Conservation (phyloP, 2,888 invertebrate species). For the Melipona beecheii region DNA sequence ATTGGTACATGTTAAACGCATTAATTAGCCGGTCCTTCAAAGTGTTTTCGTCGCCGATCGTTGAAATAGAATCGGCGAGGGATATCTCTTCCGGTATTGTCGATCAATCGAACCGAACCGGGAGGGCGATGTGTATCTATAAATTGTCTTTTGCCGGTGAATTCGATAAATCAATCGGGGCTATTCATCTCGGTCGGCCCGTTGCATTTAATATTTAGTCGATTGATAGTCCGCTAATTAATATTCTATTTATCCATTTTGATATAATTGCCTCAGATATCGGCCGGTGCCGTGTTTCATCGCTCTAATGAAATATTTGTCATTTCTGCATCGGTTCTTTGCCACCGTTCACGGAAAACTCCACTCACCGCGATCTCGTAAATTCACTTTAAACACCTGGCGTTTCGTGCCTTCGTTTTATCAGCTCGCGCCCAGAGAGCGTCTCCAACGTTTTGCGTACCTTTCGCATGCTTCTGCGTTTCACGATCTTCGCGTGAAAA, state of each 20-base stretch:
- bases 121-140: not conserved
- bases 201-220: slow-evolving; percentile 66
- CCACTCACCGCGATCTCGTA: not conserved
- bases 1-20: slow-evolving; percentile 24
- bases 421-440: no score
- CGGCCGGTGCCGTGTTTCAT: slow-evolving; percentile 46
- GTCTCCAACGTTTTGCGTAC: not conserved
- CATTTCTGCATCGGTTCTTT: slow-evolving; percentile 23
- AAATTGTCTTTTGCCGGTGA: slow-evolving; percentile 35
- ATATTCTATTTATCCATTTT: slow-evolving; percentile 71
- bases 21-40: slow-evolving; percentile 65
- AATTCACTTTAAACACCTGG: slow-evolving; percentile 5
- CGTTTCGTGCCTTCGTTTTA: not conserved
- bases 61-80: slow-evolving; percentile 36
- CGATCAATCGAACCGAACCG: not conserved
- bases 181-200: slow-evolving; percentile 49
- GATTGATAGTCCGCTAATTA: slow-evolving; percentile 69
- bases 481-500: not conserved
- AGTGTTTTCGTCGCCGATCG: slow-evolving; percentile 44
- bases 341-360: slow-evolving; percentile 9
- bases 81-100: slow-evolving; percentile 49
- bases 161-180: slow-evolving; percentile 56
- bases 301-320: slow-evolving; percentile 50
- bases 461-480: no score
- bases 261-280: slow-evolving; percentile 62